Base-by-base conservation (phyloP, 2,888 invertebrate genomes). In the Oscheius onirici region DNA sequence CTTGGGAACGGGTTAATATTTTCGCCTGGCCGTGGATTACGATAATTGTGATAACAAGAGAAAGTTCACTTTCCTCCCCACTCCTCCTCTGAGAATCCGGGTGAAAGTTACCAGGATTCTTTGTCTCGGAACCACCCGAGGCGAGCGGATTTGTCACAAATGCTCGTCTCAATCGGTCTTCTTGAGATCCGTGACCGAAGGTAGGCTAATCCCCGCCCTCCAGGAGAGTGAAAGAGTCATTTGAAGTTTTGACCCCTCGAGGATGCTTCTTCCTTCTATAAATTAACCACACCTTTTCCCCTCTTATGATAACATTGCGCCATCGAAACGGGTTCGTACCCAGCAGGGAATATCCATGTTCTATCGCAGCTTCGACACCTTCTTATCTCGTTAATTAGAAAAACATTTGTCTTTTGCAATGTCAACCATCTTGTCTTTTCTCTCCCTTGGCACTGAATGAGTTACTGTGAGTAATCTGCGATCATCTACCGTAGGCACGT, bases 241-340 rank as follows among this genome's bases (percentile, higher is more conserved):
- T 49, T 49, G 17, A 17, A 17, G 17, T 49, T n/a, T 58, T 58
- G 34, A 41, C 20, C 20, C 20, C 17, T 10, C 17, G 20, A 20
- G 1, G 13, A 40, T 51, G 40, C 17, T 22, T 20, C 40, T 40
- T 40, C 44, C 11, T 24, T 8, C 28, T 28, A 61, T 34, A 44
- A 63, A 63, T 63, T 63, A 63, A 28, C 63, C 24, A 26, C 63
- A 63, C 46, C 63, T 49, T 63, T 63, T 26, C 41, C 11, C 28
- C 8, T 34, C 63, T 63, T 46, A 63, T 49, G 63, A 63, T 63
- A 63, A 63, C 63, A 63, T 63, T 63, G 49, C 63, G 63, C 63
- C 17, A 63, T 26, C 24, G 63, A 63, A 63, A 63, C 63, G 63
- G 63, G 63, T 63, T 63, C 46, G 26, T 34, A 15, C 20, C 49